phyloP scores from a whole-genome alignment of 1,140 invertebrate genomes.

The Nymphalis io region DNA sequence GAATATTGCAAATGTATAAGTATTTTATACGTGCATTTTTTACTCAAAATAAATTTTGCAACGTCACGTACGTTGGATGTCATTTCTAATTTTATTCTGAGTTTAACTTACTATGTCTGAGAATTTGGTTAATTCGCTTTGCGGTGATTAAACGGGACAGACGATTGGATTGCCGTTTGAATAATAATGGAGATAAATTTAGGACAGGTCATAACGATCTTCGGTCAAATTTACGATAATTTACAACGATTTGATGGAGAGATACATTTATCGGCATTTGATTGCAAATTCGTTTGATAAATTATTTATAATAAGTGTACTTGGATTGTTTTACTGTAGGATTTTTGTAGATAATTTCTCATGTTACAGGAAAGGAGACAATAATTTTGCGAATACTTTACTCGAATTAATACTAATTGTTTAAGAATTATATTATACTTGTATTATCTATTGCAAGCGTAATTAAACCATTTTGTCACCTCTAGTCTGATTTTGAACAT shows the following conservation, averaged over 20 bases:
- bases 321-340: background rate
- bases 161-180: conserved; percentile 48
- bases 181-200: conserved; percentile 48
- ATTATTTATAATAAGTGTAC: too few relatives aligned
- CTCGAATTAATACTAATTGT: too few relatives aligned
- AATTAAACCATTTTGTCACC: too few relatives aligned
- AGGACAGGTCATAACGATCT: conserved; percentile 14
- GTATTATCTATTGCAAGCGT: too few relatives aligned
- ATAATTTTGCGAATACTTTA: too few relatives aligned
- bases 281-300: background rate
- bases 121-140: conserved; percentile 56
- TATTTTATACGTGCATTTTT: too few relatives aligned
- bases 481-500: too few relatives aligned
- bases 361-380: too few relatives aligned
- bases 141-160: conserved; percentile 51
- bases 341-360: too few relatives aligned
- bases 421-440: too few relatives aligned
- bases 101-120: conserved; percentile 6
- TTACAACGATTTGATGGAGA: conserved; percentile 5
- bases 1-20: too few relatives aligned
- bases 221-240: conserved; percentile 14
- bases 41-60: too few relatives aligned
- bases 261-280: background rate
- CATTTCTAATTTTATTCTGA: background rate
- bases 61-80: background rate